Evolutionary conservation across 2,797 vertebrate species (phyloP).

Genomic region (Macrochelys suwanniensis): DNA sequence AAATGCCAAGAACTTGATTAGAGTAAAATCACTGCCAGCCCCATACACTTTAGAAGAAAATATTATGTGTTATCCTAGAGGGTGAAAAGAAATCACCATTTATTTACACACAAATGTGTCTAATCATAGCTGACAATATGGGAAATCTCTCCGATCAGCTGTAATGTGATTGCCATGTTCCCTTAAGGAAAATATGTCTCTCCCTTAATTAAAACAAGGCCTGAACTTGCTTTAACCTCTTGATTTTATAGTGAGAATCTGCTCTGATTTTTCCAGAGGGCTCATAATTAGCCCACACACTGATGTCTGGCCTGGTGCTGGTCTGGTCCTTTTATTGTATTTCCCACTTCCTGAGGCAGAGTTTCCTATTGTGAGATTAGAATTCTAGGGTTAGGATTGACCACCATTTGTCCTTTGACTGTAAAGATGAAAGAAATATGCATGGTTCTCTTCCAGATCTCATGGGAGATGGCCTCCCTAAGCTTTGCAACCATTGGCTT

Average conservation of each 20-base stretch:
- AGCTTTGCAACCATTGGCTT: conserved; percentile 26
- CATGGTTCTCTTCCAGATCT: background rate
- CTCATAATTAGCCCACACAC: conserved; percentile 38
- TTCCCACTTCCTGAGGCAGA: fast-evolving
- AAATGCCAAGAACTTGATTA: conserved; percentile 77
- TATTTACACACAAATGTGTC: conserved; percentile 74
- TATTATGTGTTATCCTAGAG: conserved; percentile 65
- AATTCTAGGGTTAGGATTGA: background rate
- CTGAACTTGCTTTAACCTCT: conserved; percentile 78
- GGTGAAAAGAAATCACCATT: conserved; percentile 72
- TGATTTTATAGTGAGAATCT: conserved; percentile 45
- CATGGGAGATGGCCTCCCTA: background rate
- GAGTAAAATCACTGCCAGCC: conserved; percentile 67
- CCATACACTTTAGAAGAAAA: conserved; percentile 70
- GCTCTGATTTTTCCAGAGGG: conserved; percentile 64
- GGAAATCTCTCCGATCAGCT: conserved; percentile 76
- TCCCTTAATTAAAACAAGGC: conserved; percentile 81
- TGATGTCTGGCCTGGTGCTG: background rate
- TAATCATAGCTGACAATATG: conserved; percentile 79
- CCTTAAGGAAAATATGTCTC: conserved; percentile 80
- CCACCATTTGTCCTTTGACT: background rate
- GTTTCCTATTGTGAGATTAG: background rate
- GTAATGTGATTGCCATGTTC: conserved; percentile 61
- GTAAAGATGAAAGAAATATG: fast-evolving
- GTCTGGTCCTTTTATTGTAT: background rate